These are phyloP conservation scores for Hypselothyrea guttata DNA, from an alignment of 2,888 invertebrate species.

Conservation along the genomic window DNA sequence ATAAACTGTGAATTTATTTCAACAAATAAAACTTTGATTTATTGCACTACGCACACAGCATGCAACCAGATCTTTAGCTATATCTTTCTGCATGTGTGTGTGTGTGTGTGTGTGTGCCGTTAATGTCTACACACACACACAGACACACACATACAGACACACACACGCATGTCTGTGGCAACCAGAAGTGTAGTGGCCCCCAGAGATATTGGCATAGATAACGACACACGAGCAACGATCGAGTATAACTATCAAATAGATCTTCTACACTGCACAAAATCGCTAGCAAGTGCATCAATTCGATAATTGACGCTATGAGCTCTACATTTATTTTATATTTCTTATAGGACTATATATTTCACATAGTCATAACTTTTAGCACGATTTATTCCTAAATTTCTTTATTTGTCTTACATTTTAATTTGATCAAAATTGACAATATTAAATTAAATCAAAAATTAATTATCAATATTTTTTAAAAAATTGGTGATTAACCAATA, in stretches of 20 bases:
- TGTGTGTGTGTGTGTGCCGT: conserved; percentile 13
- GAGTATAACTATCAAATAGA: conserved; percentile 24
- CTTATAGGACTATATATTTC: no score
- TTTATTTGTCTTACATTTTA: no score
- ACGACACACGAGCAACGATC: conserved; percentile 43
- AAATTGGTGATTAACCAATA: no score
- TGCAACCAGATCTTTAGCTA: conserved; percentile 50
- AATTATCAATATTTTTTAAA: no score
- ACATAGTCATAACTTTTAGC: no score
- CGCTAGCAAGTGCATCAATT: conserved; percentile 2
- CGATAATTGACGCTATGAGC: no score
- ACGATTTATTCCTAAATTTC: no score
- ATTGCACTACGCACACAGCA: conserved; percentile 80
- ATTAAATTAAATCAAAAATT: no score
- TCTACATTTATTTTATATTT: no score
- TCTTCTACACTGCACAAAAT: conserved; percentile 11
- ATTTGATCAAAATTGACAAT: no score
- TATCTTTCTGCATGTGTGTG: conserved; percentile 11
- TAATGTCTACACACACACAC: conserved; percentile 46
- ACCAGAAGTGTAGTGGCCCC: conserved; percentile 44
- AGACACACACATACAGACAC: conserved; percentile 20
- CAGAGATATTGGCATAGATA: conserved; percentile 51
- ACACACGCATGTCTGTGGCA: conserved; percentile 40
- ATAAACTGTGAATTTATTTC: conserved; percentile 81
- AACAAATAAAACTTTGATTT: conserved; percentile 82